Evolutionary conservation across 2,888 invertebrate species (phyloP), one percentile per base, ranked within the genome.

Genomic region (Machimus rusticus): DNA sequence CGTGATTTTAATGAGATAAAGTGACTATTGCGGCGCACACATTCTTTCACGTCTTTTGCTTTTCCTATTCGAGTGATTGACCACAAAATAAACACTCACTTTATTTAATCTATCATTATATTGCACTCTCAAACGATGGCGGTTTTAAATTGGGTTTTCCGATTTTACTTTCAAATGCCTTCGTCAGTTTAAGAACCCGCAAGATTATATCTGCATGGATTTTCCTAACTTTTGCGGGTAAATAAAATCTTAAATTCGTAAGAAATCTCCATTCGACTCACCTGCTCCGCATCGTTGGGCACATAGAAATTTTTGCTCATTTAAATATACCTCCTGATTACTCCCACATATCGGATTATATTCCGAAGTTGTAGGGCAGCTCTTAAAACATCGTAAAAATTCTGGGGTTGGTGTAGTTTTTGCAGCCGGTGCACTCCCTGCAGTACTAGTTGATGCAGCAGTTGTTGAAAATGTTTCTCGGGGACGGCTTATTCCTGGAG

Each of bases 341-440:
- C 90, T 91, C 16, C 91, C 93, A 88, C 93, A 93, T 82, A 93
- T 90, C 1, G 93, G 93, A 90, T 91, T 93, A 51, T 92, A 93
- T 87, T 93, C 91, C 0, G 91, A 87, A 0, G 92, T 92, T 0
- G 92, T 91, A 5, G 90, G 91, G 84, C 93, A 93, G n/a, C 89
- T 89, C 14, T 89, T 89, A 46, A 91, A 90, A 87, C 93, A 93
- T 2, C 89, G 86, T 0, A 91, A 86, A 74, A 91, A 88, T 51
- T 85, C 74, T 39, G 74, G 81, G 16, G 88, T 43, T 0, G 46
- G 78, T 31, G 87, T 79, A 23, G 88, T 84, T 37, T 23, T 82
- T 2, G 57, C 37, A 37, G 34, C 14, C 14, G 37, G 74, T 9
- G 31, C 14, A 55, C 43, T 85, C 8, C n/a, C 31, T 28, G 0